These are phyloP conservation scores for Poecilia picta DNA, from an alignment of 2,797 vertebrate species.

Conservation along the genomic window DNA sequence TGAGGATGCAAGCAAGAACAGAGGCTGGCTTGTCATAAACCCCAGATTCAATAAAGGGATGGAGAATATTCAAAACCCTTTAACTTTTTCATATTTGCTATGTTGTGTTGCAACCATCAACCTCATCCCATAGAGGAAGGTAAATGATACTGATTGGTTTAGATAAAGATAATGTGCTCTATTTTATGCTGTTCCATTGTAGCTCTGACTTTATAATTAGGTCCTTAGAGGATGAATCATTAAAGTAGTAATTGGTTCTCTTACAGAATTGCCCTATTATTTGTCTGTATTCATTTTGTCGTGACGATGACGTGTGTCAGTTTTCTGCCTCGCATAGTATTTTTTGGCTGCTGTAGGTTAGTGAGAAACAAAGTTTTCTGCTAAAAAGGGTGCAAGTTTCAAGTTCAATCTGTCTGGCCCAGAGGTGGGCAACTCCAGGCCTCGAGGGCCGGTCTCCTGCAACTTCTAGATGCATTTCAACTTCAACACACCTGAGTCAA, in stretches of 20 bases:
- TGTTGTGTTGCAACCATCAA: not conserved
- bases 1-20: slow-evolving; percentile 16
- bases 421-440: too few species aligned
- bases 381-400: not conserved
- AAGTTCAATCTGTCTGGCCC: not conserved
- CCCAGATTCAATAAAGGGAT: slow-evolving; percentile 57
- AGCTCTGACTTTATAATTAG: not conserved
- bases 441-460: too few species aligned
- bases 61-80: not conserved
- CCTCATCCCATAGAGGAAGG: not conserved
- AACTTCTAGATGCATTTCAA: too few species aligned
- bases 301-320: not conserved
- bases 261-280: not conserved
- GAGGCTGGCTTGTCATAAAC: slow-evolving; percentile 51
- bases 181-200: not conserved
- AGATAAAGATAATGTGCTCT: not conserved
- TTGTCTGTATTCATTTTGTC: not conserved
- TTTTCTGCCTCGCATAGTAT: not conserved
- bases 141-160: not conserved
- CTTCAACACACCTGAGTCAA: too few species aligned
- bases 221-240: not conserved
- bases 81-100: not conserved
- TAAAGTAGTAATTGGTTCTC: not conserved
- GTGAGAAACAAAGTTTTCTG: not conserved
- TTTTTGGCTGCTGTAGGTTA: not conserved